phyloP scores from a whole-genome alignment of 2,797 vertebrate genomes.

The Channallabes apus region DNA sequence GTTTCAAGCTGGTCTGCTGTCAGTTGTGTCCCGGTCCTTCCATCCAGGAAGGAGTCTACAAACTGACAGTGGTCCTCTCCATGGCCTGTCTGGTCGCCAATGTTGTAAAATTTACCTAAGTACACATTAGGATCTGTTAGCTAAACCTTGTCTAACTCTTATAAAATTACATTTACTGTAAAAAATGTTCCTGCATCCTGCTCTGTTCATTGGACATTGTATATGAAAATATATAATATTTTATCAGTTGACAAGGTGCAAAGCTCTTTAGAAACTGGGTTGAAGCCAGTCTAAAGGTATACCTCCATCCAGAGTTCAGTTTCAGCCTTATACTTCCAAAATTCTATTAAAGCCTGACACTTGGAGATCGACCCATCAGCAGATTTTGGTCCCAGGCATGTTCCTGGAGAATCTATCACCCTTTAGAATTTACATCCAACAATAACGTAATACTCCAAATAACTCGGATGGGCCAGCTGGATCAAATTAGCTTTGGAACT shows the following conservation, averaged over 20 bases:
- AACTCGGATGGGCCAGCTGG: not conserved
- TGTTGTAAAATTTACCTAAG: constrained; percentile 91
- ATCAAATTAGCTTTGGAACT: not conserved
- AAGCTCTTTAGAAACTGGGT: not conserved
- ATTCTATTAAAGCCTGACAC: not conserved
- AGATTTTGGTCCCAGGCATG: not conserved
- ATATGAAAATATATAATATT: not conserved
- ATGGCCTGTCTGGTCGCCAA: constrained; percentile 91
- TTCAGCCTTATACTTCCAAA: not conserved
- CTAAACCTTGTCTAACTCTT: not conserved
- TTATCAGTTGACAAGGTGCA: not conserved
- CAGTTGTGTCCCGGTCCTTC: constrained; percentile 84
- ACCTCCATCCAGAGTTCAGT: too few relatives aligned
- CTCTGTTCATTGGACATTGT: not conserved
- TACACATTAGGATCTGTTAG: not conserved
- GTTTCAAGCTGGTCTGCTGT: constrained; percentile 79
- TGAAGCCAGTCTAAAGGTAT: not conserved
- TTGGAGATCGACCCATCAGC: constrained; percentile 2
- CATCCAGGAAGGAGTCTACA: constrained; percentile 94
- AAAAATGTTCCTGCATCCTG: not conserved
- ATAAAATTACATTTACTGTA: not conserved
- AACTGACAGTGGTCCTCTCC: constrained; percentile 98
- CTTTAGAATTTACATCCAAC: constrained; percentile 2
- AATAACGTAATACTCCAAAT: not conserved
- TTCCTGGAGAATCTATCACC: not conserved